Percentiles rank a stretch among this genome's conserved stretches.
Evolutionary conservation across 2,888 invertebrate genomes (phyloP).

Genomic region (Siphlonurus alternatus): DNA sequence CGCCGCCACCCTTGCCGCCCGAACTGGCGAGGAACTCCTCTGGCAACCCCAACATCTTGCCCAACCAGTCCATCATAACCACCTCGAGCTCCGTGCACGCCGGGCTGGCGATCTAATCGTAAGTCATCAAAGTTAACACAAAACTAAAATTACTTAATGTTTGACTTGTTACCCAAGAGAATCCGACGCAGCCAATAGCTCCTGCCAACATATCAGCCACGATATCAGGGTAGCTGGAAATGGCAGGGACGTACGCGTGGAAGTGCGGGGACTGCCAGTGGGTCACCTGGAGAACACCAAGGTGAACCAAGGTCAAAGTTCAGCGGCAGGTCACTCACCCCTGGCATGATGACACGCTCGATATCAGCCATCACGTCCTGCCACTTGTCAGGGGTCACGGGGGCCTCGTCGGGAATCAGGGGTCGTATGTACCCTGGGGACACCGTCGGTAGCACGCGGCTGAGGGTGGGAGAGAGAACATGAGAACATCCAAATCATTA

Average conservation of each 20-base stretch:
- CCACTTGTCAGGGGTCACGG: constrained; percentile 32
- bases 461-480: constrained; percentile 9
- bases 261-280: constrained; percentile 95
- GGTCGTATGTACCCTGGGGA: constrained; percentile 35
- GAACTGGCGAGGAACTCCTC: constrained; percentile 65
- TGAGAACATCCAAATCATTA: too few relatives aligned
- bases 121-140: constrained; percentile 12
- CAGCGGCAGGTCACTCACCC: too few relatives aligned
- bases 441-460: constrained; percentile 33
- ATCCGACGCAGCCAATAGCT: constrained; percentile 90
- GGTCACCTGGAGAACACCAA: constrained; percentile 31
- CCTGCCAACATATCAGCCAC: constrained; percentile 90
- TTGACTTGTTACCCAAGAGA: constrained; percentile 65
- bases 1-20: constrained; percentile 68
- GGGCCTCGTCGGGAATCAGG: constrained; percentile 32
- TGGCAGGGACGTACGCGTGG: constrained; percentile 90
- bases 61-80: constrained; percentile 90
- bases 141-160: background rate
- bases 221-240: constrained; percentile 83
- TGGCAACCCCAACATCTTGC: constrained; percentile 79
- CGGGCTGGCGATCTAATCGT: constrained; percentile 71
- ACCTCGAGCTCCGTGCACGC: constrained; percentile 93
- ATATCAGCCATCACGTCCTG: constrained; percentile 34
- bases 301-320: too few relatives aligned
- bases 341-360: constrained; percentile 39